Evolutionary conservation across 2,113 vertebrate species (phyloP).

Genomic region (Donacobius atricapilla): DNA sequence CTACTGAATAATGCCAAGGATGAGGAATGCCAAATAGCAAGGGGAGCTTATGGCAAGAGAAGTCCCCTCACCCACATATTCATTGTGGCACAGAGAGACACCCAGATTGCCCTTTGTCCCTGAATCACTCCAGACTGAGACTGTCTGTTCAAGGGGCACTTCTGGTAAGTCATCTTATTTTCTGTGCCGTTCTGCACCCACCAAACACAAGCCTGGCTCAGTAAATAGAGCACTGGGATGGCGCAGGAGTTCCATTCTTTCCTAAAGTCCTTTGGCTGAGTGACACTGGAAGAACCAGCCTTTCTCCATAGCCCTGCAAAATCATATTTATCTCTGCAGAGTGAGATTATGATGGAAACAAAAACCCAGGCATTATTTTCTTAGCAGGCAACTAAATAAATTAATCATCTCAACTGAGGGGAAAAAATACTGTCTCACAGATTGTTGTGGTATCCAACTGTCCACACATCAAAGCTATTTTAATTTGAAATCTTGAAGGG

Average conservation of each 20-base stretch:
- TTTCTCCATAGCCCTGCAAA: not conserved
- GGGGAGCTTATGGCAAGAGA: not conserved
- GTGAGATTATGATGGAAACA: not conserved
- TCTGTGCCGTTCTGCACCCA: not conserved
- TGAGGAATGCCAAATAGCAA: not conserved
- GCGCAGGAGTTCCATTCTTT: not conserved
- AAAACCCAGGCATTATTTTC: not conserved
- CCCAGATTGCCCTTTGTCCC: not conserved
- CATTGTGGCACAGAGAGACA: not conserved
- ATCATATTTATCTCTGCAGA: not conserved
- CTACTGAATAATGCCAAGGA: not conserved
- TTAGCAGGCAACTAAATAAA: not conserved
- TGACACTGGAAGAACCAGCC: not conserved
- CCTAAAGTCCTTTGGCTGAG: not conserved
- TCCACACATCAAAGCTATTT: not conserved
- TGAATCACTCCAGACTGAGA: not conserved
- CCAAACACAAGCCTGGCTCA: not conserved
- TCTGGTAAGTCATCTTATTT: not conserved
- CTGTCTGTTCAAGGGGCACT: not conserved
- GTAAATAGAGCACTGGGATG: not conserved
- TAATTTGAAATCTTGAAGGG: not conserved
- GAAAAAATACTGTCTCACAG: not conserved
- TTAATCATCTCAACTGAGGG: not conserved
- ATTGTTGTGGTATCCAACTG: not conserved
- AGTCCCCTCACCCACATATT: not conserved